phyloP scores from a whole-genome alignment of 2,888 invertebrate species.

The Dicroscelio sp. region DNA sequence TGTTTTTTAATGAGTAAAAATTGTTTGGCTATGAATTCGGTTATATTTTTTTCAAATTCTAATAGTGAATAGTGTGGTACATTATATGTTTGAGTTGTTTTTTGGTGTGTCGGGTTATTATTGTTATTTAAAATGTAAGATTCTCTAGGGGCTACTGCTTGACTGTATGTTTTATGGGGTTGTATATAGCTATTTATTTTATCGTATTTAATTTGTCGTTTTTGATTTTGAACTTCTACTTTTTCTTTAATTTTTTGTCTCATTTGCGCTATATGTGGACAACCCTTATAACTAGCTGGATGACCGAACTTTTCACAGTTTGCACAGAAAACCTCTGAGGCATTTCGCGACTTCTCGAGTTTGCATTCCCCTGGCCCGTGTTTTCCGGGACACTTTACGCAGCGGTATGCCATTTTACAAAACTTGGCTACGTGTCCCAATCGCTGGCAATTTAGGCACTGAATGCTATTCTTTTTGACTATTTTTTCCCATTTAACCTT shows the following conservation, averaged over 20 bases:
- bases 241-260: neutral
- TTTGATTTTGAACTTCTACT: neutral
- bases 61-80: too few species aligned
- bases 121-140: too few species aligned
- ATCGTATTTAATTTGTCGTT: too few species aligned
- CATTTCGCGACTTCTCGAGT: neutral
- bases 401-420: slow-evolving; percentile 66
- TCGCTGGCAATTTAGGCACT: slow-evolving; percentile 31
- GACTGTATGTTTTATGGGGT: too few species aligned
- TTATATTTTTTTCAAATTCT: too few species aligned
- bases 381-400: slow-evolving; percentile 63
- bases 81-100: too few species aligned
- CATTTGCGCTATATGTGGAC: neutral
- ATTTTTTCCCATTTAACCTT: slow-evolving; percentile 34
- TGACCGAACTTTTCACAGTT: slow-evolving; percentile 27
- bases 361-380: slow-evolving; percentile 77
- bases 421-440: slow-evolving; percentile 64
- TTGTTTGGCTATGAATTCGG: too few species aligned
- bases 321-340: too few species aligned
- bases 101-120: too few species aligned
- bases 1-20: too few species aligned
- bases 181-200: neutral
- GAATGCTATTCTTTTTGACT: neutral
- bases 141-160: too few species aligned
- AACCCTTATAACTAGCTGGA: slow-evolving; percentile 30